A percentile compares a stretch with the other conserved stretches of the same genome.
Conservation (phyloP, 2,113 vertebrate species). For the Rhinolophus ferrumequinum region DNA sequence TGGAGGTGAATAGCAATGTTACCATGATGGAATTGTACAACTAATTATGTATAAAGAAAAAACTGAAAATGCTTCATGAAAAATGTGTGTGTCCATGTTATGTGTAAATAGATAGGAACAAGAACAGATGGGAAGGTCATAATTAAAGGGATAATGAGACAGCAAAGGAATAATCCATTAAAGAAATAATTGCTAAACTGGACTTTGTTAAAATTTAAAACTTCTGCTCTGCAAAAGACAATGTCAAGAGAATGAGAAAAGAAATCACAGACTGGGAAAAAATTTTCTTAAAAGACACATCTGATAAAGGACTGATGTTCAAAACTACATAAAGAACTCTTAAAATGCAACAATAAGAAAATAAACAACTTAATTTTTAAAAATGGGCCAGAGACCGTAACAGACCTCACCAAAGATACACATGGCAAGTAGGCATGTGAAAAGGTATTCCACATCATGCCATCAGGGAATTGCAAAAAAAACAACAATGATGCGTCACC, state of each 20-base stretch:
- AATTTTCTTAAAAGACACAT: not conserved
- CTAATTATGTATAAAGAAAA: not conserved
- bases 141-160: not conserved
- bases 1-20: not conserved
- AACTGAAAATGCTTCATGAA: not conserved
- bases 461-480: constrained; percentile 7
- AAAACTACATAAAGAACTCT: not conserved
- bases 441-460: not conserved
- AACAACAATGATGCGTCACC: not conserved
- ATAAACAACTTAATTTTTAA: not conserved
- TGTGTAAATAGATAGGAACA: not conserved
- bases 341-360: not conserved
- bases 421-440: not conserved
- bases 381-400: not conserved
- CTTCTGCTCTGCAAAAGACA: not conserved
- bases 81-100: not conserved
- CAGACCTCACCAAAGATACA: not conserved
- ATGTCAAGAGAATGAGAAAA: not conserved
- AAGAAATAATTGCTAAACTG: not conserved
- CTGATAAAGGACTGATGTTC: not conserved
- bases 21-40: not conserved
- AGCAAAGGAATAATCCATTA: not conserved
- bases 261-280: not conserved
- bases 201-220: not conserved
- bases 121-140: not conserved